phyloP scores from a whole-genome alignment of 2,888 invertebrate genomes.

The Limnephilus lunatus region DNA sequence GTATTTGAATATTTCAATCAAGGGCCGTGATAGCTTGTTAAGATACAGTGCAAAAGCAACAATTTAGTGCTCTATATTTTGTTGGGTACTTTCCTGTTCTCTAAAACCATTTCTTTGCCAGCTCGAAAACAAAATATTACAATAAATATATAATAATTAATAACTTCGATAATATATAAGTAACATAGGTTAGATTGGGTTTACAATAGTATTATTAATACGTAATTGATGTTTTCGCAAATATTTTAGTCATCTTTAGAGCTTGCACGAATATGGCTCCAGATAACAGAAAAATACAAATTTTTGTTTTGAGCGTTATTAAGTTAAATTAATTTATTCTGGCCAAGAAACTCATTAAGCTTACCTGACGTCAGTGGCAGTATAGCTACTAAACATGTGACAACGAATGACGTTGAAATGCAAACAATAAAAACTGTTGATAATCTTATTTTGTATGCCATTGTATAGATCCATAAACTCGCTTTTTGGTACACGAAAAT shows the following conservation, averaged over 20 bases:
- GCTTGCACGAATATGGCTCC: background rate
- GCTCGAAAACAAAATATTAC: background rate
- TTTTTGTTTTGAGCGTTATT: background rate
- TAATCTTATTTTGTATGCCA: constrained; percentile 60
- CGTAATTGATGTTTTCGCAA: background rate
- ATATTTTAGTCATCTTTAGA: background rate
- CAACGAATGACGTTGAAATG: constrained; percentile 59
- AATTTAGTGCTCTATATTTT: background rate
- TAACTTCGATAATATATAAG: background rate
- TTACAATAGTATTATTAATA: background rate
- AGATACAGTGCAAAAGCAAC: background rate
- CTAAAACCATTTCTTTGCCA: background rate
- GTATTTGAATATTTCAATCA: background rate
- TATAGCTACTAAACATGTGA: constrained; percentile 61
- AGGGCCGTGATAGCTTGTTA: background rate
- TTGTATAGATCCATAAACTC: constrained; percentile 44
- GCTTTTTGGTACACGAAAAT: background rate
- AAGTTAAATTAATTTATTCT: background rate
- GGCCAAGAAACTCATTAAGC: background rate
- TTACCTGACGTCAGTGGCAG: constrained; percentile 61
- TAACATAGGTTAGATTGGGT: background rate
- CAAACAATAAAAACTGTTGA: constrained; percentile 62
- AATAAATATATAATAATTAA: background rate
- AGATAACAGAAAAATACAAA: background rate
- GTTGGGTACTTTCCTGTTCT: background rate